Evolutionary conservation across 2,113 vertebrate genomes (phyloP), one percentile per base, ranked within the genome.

Genomic region (Callipepla californica): DNA sequence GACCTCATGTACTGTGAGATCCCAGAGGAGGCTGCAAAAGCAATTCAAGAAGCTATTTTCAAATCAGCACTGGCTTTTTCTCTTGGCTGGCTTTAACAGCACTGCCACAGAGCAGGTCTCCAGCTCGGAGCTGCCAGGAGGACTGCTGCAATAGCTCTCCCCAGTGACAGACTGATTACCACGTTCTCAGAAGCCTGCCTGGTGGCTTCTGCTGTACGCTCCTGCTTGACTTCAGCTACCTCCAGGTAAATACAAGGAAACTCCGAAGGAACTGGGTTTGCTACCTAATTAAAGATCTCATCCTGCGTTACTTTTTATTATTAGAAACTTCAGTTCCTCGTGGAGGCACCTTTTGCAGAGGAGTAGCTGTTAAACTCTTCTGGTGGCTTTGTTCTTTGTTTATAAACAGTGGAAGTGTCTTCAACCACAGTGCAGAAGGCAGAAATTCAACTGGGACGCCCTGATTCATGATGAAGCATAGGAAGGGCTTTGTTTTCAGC

Each of bases 301-400:
- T 22, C 32, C 23, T 1, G 0, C 20, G 53, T 76, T 65, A 9
- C 22, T 25, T 68, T 15, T 73, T 8, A 13, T 22, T 44, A 1
- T 9, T 36, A 19, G 75, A 36, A 72, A 21, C 7, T 22, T 62
- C 9, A 22, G 30, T 38, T 59, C 36, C 23, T 38, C 69, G 32
- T 34, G 1, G 0, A 30, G 77, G 76, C 3, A 0, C 22, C 50
- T 67, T 77, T 9, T 38, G 51, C 15, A n/a, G 12, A 58, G 26
- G 42, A 38, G 9, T 4, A 4, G 5, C 22, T 4, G 4, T 23
- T 11, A 2, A 0, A 18, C 36, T 8, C 9, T 63, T 0, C 6
- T 44, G 19, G 51, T 65, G 32, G 21, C 13, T 67, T 28, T 45
- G 34, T 38, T 80, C 3, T 36, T 44, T 36, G n/a, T 21, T 30